Evolutionary conservation across 2,888 invertebrate genomes (phyloP).

Genomic region (Helicoverpa assulta): DNA sequence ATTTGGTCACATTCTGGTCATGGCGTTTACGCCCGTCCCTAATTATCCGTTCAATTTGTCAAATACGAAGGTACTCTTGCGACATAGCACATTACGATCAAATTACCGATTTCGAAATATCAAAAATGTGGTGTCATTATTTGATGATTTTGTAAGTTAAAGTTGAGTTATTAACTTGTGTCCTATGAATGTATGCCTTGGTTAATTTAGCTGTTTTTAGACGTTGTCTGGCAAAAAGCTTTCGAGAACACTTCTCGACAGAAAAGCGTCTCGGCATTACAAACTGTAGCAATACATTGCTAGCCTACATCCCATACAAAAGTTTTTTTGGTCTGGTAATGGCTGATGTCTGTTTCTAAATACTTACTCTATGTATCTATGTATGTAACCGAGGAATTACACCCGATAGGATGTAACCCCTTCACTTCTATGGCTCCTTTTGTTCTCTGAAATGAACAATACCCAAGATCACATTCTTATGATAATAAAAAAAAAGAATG

Average conservation of each 20-base stretch:
- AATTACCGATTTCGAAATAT: constrained; percentile 66
- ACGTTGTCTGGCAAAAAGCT: no score
- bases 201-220: background rate
- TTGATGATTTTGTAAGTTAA: constrained; percentile 30
- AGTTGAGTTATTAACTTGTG: constrained; percentile 9
- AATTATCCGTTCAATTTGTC: constrained; percentile 80
- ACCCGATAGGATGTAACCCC: background rate
- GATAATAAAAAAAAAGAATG: constrained; percentile 43
- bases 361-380: no score
- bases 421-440: background rate
- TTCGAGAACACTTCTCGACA: no score
- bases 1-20: constrained; percentile 86
- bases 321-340: no score
- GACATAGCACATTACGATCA: constrained; percentile 65
- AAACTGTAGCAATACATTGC: no score
- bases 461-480: background rate
- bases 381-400: no score
- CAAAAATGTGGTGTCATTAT: constrained; percentile 56
- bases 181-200: constrained; percentile 2
- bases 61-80: constrained; percentile 65
- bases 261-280: no score
- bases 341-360: no score
- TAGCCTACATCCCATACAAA: no score
- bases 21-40: constrained; percentile 81
- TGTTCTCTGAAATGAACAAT: background rate